Evolutionary conservation across 2,113 vertebrate species (phyloP), one percentile per base, ranked within the genome.

Genomic region (Propithecus coquereli): DNA sequence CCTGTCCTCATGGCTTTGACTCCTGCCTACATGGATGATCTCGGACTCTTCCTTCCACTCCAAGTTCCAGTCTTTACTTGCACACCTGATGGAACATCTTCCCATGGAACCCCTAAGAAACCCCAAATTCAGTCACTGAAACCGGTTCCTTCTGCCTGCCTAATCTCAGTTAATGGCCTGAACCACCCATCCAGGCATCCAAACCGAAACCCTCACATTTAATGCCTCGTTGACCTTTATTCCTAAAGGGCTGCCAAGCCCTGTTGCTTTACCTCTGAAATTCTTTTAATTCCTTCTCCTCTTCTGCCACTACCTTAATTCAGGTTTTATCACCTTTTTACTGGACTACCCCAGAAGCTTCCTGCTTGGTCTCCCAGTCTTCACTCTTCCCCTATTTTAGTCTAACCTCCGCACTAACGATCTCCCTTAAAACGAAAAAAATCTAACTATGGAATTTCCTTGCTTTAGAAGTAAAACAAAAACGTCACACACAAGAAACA

Each of bases 381-480:
- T 70, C 10, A 17, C 34, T 88, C 30, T 91, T 54, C 87, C 5
- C 45, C 43, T 87, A 18, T 25, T 68, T 80, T 45, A 66, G 30
- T 63, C n/a, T 47, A 82, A 32, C 59, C 52, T 90, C 54, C 32
- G 73, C 14, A 81, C 30, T 82, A 89, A 20, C 30, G 32, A 47
- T 80, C 61, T 63, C 5, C 25, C 34, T 43, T 61, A 16, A 76
- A 80, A 40, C 47, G 74, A 73, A 87, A 65, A 47, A 70, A 59
- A 37, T 6, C 57, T 76, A 73, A 32, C 14, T 59, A 63, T 30
- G 25, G 23, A 7, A 52, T 85, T 30, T 81, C 52, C 45, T 94
- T 94, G 74, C 70, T 96, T 76, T 66, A 94, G 84, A 92, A 97
- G 73, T 23, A 91, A 97, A 90, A 66, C 30, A 79, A 76, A 82